Conservation (phyloP, 2,113 vertebrate species). For the Scytalopus superciliaris region DNA sequence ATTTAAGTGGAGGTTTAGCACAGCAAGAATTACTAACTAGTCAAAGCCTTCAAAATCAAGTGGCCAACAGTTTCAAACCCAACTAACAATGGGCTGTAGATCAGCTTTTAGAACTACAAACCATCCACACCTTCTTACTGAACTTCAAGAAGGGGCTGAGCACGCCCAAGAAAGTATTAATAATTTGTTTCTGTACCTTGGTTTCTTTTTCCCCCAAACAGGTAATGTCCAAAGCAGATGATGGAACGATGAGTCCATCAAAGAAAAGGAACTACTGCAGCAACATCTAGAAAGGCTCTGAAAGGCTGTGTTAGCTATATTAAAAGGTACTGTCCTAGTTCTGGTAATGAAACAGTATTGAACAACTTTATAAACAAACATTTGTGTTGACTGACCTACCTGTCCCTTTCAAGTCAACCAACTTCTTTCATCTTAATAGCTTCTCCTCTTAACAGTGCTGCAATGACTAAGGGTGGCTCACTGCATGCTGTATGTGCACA, state of each 20-base stretch:
- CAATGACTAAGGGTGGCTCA: not conserved
- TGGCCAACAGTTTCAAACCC: not conserved
- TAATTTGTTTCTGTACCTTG: not conserved
- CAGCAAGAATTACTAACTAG: not conserved
- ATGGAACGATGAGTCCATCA: not conserved
- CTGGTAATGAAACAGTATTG: not conserved
- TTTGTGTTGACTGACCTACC: not conserved
- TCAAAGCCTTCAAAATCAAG: not conserved
- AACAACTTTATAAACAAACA: not conserved
- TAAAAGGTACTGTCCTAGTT: not conserved
- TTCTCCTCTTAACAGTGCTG: not conserved
- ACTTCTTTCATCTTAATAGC: not conserved
- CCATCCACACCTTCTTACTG: not conserved
- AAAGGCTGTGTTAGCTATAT: not conserved
- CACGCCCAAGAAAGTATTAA: not conserved
- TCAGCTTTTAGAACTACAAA: not conserved
- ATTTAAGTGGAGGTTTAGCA: not conserved
- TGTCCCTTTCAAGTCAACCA: not conserved
- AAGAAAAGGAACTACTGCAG: not conserved
- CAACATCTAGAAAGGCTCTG: not conserved
- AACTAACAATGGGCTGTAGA: not conserved
- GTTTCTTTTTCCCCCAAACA: not conserved
- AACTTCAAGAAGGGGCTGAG: not conserved
- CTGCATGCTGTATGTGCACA: rapidly evolving
- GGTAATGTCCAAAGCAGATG: not conserved